phyloP scores from a whole-genome alignment of 2,888 invertebrate species.

The Synanthedon myopaeformis region DNA sequence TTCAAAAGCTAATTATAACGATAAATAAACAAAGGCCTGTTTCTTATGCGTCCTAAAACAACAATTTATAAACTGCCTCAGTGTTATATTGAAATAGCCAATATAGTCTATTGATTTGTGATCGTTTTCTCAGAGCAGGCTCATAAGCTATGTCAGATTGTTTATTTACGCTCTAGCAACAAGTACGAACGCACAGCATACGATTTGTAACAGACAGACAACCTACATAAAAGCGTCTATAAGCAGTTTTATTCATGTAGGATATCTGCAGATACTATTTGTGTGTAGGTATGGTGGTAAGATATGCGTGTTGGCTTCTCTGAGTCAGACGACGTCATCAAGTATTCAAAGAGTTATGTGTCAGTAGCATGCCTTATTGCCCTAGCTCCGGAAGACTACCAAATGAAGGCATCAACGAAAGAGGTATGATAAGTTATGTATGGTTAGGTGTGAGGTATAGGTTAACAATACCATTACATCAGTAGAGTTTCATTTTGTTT shows the following conservation, averaged over 20 bases:
- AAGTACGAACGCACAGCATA: background rate
- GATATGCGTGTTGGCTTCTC: conserved; percentile 16
- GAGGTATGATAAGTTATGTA: background rate
- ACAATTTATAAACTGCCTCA: background rate
- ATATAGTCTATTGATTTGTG: background rate
- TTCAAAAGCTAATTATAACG: background rate
- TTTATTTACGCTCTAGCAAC: background rate
- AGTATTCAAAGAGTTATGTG: conserved; percentile 20
- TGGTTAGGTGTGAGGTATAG: background rate
- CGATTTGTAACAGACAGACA: background rate
- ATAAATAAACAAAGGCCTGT: background rate
- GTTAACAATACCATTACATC: background rate
- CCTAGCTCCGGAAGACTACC: conserved; percentile 17
- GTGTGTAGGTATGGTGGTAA: conserved; percentile 6
- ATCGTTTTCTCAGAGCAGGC: background rate
- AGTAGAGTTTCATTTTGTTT: no score
- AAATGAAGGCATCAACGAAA: conserved; percentile 10
- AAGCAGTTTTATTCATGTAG: background rate
- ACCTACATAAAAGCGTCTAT: background rate
- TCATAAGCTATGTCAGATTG: background rate
- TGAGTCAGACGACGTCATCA: conserved; percentile 23
- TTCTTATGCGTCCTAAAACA: background rate
- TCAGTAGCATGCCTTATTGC: conserved; percentile 5
- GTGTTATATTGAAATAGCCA: background rate
- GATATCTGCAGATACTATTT: background rate